Evolutionary conservation across 2,888 invertebrate species (phyloP), one percentile per base, ranked within the genome.

Genomic region (Carabus problematicus): DNA sequence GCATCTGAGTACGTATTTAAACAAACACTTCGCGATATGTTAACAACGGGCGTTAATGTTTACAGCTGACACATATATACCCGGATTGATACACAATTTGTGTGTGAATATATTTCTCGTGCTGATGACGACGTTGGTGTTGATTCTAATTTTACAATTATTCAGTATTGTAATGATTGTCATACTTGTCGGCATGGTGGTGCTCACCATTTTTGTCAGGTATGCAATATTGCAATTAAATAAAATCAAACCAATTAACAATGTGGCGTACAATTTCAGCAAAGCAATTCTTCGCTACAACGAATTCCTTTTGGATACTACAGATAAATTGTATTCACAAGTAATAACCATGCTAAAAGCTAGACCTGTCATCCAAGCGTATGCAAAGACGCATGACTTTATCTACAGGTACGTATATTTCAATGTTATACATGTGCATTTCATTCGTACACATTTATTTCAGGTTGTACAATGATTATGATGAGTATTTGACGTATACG

Each of bases 311-410:
- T 73, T 74, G 6, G 74, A 74, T 29, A 74, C 74, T 16, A 72
- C 74, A 12, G 73, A 74, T 8, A 73, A 74, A 40, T 75, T 77
- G 45, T 75, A 75, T 56, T 75, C 73, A 62, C 73, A 77, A 59
- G 72, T 75, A 49, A 72, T 75, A 1, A 76, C 75, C 52, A 75
- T 75, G 41, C 71, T 77, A 1, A 72, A 73, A 41, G 77, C 76
- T 39, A 73, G 77, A 4, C 74, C 76, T 4, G 71, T 75, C 8
- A 76, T 77, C 64, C 77, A 77, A 62, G 77, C 77, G 0, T 75
- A 73, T 64, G 73, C 73, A 67, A 77, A 76, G 71, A 75, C 76
- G 16, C 73, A 75, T 52, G 75, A 76, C 8, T 77, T 77, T 61
- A 71, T 73, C 8, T 76, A 75, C 58, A 76, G 73, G 74, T 75